Percentiles rank a stretch among this genome's conserved stretches.
phyloP scores from a whole-genome alignment of 2,113 vertebrate species.

The Balaeniceps rex region DNA sequence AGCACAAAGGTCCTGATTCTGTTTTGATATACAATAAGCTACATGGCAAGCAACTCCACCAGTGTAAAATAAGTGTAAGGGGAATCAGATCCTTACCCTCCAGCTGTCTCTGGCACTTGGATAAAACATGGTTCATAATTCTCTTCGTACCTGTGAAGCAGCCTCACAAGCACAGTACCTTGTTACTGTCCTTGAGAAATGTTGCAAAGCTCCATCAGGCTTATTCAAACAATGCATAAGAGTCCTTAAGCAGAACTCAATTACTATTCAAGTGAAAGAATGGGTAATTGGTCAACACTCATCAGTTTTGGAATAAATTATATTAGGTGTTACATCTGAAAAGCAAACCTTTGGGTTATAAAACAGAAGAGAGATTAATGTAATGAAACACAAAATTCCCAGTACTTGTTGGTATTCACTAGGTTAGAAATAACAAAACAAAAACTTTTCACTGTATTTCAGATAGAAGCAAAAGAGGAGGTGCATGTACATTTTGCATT shows the following conservation, averaged over 20 bases:
- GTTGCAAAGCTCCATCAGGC: neutral
- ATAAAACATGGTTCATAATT: neutral
- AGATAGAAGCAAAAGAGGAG: neutral
- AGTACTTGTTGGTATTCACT: neutral
- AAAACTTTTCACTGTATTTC: neutral
- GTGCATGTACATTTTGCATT: neutral
- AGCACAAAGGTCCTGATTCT: neutral
- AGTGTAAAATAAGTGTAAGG: neutral
- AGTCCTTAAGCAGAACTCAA: conserved; percentile 22
- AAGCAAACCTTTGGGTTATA: conserved; percentile 20
- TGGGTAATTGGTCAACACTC: conserved; percentile 10
- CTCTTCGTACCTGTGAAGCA: neutral
- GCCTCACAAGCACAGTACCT: neutral
- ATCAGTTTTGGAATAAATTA: conserved; percentile 10
- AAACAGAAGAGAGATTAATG: neutral
- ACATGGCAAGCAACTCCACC: neutral
- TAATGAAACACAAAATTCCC: neutral
- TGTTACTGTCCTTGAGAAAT: neutral
- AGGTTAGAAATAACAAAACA: neutral
- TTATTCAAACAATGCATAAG: neutral
- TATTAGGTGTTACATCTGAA: neutral
- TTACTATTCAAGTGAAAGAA: conserved; percentile 37
- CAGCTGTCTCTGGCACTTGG: neutral
- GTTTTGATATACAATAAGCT: neutral
- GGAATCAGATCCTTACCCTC: neutral